Conservation (phyloP, 1,140 invertebrate genomes). For the Saxidomus purpurata region DNA sequence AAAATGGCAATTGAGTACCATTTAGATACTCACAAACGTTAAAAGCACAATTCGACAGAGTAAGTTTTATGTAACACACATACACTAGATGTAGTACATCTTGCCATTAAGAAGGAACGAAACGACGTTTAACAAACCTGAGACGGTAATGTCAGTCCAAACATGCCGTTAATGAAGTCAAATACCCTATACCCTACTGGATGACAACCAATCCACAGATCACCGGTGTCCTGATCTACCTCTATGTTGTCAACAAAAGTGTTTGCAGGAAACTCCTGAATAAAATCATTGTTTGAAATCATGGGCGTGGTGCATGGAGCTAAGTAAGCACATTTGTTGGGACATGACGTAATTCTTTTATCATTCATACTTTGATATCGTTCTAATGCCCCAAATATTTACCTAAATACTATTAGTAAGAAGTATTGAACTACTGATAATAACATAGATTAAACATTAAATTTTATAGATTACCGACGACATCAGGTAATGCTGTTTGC, state of each 20-base stretch:
- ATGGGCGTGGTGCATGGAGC: neutral
- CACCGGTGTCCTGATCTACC: slow-evolving; percentile 6
- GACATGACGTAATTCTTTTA: too few relatives aligned
- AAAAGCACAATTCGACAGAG: too few relatives aligned
- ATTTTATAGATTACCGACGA: too few relatives aligned
- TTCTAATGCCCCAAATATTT: neutral
- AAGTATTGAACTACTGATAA: too few relatives aligned
- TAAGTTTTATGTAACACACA: too few relatives aligned
- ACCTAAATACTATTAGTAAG: too few relatives aligned
- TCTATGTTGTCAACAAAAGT: slow-evolving; percentile 42
- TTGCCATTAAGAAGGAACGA: too few relatives aligned
- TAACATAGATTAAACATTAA: too few relatives aligned
- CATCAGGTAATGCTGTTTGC: too few relatives aligned
- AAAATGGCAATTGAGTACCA: too few relatives aligned
- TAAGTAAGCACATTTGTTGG: neutral
- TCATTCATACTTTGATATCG: neutral
- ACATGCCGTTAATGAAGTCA: neutral
- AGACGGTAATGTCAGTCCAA: slow-evolving; percentile 3
- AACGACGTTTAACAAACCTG: slow-evolving; percentile 22
- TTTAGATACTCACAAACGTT: too few relatives aligned
- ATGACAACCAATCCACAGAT: slow-evolving; percentile 46
- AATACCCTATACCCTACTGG: slow-evolving; percentile 18
- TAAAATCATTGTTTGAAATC: neutral
- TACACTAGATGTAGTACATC: too few relatives aligned
- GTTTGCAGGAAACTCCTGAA: slow-evolving; percentile 12